phyloP scores from a whole-genome alignment of 2,113 vertebrate genomes.

The Marmota monax region DNA sequence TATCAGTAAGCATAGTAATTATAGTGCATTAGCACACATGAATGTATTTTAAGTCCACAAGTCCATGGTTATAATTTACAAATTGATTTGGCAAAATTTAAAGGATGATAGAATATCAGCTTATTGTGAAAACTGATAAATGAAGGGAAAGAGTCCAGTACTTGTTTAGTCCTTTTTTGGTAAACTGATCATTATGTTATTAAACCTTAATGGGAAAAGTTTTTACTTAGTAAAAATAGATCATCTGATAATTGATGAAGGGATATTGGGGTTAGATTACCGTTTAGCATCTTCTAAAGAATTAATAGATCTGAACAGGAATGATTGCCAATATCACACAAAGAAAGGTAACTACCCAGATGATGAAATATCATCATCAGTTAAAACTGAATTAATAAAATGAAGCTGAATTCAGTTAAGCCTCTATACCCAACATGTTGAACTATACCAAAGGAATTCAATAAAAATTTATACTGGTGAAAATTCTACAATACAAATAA shows the following conservation, averaged over 20 bases:
- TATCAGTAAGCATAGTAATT: background rate
- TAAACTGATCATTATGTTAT: background rate
- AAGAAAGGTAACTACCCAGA: background rate
- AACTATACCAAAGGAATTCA: background rate
- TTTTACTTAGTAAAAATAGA: background rate
- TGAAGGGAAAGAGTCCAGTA: background rate
- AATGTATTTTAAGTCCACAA: background rate
- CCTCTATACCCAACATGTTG: background rate
- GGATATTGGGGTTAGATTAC: background rate
- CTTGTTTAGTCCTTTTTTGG: background rate
- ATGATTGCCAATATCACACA: background rate
- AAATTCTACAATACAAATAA: background rate
- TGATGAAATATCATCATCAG: background rate
- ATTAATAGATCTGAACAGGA: background rate
- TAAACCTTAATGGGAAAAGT: background rate
- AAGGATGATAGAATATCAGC: background rate
- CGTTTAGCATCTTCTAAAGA: background rate
- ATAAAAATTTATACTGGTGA: background rate
- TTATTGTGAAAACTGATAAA: constrained; percentile 26
- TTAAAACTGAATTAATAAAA: background rate
- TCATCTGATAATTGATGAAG: background rate
- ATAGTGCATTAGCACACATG: background rate
- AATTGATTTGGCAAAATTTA: background rate
- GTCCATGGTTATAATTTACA: background rate
- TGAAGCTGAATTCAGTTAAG: background rate